Base-by-base conservation (phyloP, 2,113 vertebrate genomes). In the Ploceus nigricollis region DNA sequence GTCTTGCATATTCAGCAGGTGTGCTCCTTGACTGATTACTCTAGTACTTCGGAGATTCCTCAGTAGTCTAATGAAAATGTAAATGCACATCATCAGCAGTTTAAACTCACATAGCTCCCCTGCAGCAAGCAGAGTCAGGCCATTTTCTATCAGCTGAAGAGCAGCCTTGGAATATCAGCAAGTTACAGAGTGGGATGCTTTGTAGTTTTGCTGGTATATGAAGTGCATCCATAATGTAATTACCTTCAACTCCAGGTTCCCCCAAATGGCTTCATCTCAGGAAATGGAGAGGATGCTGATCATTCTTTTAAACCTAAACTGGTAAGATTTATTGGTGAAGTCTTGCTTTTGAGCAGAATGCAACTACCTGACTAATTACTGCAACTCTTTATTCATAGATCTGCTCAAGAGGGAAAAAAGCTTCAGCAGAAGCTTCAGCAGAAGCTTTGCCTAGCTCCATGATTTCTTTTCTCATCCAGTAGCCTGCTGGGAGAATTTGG, bases 1-100 rank as follows among this genome's bases (percentile, higher is more conserved):
- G 21, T 60, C 58, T 68, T 51, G 58, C 18, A 13, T 56, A 86
- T 86, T 83, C 89, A 94, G 64, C 72, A 87, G 64, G 21, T 76
- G 48, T 81, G 68, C 54, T 65, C 45, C 65, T 69, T 92, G 94
- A 61, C 73, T 88, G 72, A 94, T 95, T 81, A 45, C 42, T 87
- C 51, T 56, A 1, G 1, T 54, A 44, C 25, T 58, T 64, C 9
- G 64, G 90, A 93, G 63, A 57, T 86, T 80, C 72, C 80, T 73
- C 47, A 28, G 51, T 22, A 70, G 78, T 42, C 56, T 90, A 94
- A 89, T 79, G 69, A 78, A 92, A 94, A 87, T 70, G 71, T 40
- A 90, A 86, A 77, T 48, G 56, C 39, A 61, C 37, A 73, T 80
- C 50, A 77, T 54, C 42, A 82, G 47, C 27, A 5, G 28, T 70